Conservation (phyloP, 2,888 invertebrate genomes). For the Noctua pronuba region DNA sequence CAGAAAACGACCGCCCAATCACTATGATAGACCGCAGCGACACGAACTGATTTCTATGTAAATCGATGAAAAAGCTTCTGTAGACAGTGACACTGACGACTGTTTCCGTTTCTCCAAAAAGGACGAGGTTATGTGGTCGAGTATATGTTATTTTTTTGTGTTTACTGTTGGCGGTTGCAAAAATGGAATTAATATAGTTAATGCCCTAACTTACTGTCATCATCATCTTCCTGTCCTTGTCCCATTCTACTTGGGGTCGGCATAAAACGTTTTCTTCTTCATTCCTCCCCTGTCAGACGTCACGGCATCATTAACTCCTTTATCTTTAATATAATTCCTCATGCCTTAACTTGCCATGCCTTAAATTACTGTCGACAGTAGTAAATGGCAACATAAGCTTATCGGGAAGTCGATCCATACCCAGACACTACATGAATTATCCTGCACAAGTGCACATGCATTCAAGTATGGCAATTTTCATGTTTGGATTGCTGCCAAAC, state of each 20-base stretch:
- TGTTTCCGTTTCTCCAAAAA: background rate
- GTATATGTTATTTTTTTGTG: background rate
- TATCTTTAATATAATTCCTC: background rate
- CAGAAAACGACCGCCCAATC: too few species aligned
- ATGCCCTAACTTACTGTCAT: background rate
- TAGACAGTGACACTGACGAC: background rate
- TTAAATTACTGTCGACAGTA: background rate
- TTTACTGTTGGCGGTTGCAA: background rate
- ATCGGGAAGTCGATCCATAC: background rate
- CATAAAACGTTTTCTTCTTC: background rate
- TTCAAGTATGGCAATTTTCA: conserved; percentile 39
- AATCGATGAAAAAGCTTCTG: background rate
- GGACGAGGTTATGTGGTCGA: background rate
- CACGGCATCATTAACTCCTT: background rate
- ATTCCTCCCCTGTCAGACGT: background rate
- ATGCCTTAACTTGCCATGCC: too few species aligned
- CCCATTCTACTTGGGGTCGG: background rate
- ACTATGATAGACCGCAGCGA: background rate
- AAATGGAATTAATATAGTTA: background rate
- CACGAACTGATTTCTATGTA: background rate
- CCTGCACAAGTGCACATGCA: conserved; percentile 16
- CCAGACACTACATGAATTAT: conserved; percentile 1
- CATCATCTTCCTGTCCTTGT: background rate
- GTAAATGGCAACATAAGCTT: background rate
- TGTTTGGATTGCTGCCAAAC: conserved; percentile 62